Evolutionary conservation across 92 coral and sea anemone species (phyloP), one percentile per base, ranked within the genome.

Genomic region (Porites rus): DNA sequence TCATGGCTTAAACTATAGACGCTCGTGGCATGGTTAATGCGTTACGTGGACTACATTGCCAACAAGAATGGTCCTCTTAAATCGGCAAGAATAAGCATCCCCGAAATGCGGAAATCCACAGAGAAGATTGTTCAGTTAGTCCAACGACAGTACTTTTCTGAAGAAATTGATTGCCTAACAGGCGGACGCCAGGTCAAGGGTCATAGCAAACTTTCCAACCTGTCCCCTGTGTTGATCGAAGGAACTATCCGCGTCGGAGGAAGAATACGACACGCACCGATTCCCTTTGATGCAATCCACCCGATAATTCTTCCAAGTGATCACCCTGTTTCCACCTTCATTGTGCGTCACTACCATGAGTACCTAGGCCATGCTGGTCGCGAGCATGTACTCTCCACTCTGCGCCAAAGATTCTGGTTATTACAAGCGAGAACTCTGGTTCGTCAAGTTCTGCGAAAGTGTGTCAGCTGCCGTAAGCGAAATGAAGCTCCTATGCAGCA

Each of bases 141-240:
- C 31, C 91, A 83, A 69, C 19, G 71, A 16, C 83, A 88, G 77
- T 63, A 74, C 88, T 88, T 82, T 63, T 52, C 81, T 24, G 70
- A 83, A 73, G 88, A 88, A 65, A 63, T 88, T 71, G 62, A 75
- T 24, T 62, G 21, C n/a, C 76, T 89, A 71, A 74, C 46, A 18
- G 60, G 13, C 50, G 78, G 81, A n/a, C 25, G 46, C 20, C 89
- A 65, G 43, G 88, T 89, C 56, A 71, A 65, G 6, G 68, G 83
- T 43, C 75, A 86, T 28, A 90, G 93, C 80, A 90, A 90, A 21
- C 72, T 90, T 20, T 73, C 83, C 61, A 90, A 80, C 70, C 90
- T 90, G 25, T n/a, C 1, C 10, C 73, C 73, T 24, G 50, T 69
- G 10, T 3, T 25, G 46, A 69, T 69, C 31, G 75, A 70, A 10